phyloP scores from a whole-genome alignment of 2,797 vertebrate genomes.

The Tragelaphus eurycerus region DNA sequence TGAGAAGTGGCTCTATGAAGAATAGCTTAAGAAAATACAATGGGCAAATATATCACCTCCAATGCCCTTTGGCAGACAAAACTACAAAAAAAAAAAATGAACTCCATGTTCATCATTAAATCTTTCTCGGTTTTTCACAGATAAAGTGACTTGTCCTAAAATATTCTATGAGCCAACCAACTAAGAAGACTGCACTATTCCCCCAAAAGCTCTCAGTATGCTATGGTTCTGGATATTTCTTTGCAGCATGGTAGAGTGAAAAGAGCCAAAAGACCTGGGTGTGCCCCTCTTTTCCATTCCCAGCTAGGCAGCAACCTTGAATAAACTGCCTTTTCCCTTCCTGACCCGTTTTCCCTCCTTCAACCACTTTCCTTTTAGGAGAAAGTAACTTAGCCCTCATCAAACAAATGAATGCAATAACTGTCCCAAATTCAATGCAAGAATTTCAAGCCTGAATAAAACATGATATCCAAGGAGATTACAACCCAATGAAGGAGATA shows the following conservation, averaged over 20 bases:
- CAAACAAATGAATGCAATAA: background rate
- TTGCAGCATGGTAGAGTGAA: background rate
- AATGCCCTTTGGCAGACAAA: background rate
- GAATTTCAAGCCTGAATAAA: background rate
- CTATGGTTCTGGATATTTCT: background rate
- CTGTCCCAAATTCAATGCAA: background rate
- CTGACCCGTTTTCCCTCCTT: background rate
- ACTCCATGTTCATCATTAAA: background rate
- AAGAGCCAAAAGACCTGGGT: background rate
- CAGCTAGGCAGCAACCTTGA: background rate
- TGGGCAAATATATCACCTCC: background rate
- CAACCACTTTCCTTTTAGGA: background rate
- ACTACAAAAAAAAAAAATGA: background rate
- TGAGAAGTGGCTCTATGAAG: background rate
- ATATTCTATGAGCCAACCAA: background rate
- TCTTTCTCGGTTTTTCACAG: conserved; percentile 19
- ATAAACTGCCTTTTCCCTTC: background rate
- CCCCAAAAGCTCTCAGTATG: background rate
- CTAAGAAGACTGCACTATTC: background rate
- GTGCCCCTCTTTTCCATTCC: background rate
- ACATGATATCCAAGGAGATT: background rate
- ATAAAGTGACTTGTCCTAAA: conserved; percentile 7
- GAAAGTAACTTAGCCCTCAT: background rate
- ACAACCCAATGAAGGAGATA: background rate
- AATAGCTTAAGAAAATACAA: background rate